Percentiles rank a stretch among this genome's conserved stretches.
phyloP scores from a whole-genome alignment of 1,140 invertebrate species.

The Drosophila carrolli region DNA sequence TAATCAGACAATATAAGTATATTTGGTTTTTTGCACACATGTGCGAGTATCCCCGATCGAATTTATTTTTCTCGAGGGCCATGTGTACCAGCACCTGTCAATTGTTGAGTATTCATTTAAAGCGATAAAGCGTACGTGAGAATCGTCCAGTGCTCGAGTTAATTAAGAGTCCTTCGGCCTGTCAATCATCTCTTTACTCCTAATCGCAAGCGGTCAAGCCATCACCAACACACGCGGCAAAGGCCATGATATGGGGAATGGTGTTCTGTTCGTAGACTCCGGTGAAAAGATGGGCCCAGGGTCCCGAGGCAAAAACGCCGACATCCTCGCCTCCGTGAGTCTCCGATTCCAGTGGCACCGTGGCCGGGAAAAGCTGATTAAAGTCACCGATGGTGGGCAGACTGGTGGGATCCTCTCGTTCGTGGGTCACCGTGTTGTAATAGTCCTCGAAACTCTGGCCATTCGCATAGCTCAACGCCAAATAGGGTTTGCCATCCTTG shows the following conservation, averaged over 20 bases:
- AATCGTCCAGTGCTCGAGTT: conserved; percentile 30
- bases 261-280: conserved; percentile 92
- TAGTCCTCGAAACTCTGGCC: conserved; percentile 86
- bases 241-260: conserved; percentile 91
- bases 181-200: conserved; percentile 30
- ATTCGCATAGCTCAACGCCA: conserved; percentile 90
- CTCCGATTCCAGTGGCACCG: conserved; percentile 86
- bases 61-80: conserved; percentile 18
- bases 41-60: conserved; percentile 25
- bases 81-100: conserved; percentile 14
- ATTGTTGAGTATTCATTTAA: conserved; percentile 58
- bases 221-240: conserved; percentile 87
- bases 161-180: conserved; percentile 39
- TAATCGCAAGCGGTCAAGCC: conserved; percentile 70
- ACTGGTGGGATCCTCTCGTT: conserved; percentile 65
- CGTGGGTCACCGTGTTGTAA: conserved; percentile 54
- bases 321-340: conserved; percentile 91
- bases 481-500: conserved; percentile 86
- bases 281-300: conserved; percentile 90
- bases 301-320: conserved; percentile 87
- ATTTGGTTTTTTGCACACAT: conserved; percentile 11
- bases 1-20: conserved; percentile 27
- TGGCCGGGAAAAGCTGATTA: conserved; percentile 85
- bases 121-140: conserved; percentile 57
- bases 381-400: conserved; percentile 10